Conservation (phyloP, 2,797 vertebrate species). For the Euthynnus affinis region DNA sequence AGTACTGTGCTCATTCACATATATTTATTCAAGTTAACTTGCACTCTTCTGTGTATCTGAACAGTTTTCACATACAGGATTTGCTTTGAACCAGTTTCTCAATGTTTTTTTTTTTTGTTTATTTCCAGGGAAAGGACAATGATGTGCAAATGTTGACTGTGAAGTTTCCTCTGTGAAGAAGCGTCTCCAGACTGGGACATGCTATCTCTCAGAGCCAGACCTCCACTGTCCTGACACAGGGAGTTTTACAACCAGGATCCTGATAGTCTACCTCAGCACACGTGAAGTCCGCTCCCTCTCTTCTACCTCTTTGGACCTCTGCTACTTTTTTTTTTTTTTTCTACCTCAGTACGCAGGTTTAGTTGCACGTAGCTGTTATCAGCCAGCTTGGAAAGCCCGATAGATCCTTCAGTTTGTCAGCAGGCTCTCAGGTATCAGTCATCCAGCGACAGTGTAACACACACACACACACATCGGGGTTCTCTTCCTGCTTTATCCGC, state of each 20-base stretch:
- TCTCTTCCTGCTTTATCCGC: constrained; percentile 27
- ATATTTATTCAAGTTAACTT: neutral
- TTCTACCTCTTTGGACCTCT: constrained; percentile 45
- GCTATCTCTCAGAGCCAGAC: constrained; percentile 21
- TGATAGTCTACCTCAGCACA: constrained; percentile 56
- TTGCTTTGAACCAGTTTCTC: neutral
- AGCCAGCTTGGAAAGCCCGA: constrained; percentile 19
- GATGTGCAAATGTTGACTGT: constrained; percentile 1
- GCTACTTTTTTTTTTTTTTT: constrained; percentile 22
- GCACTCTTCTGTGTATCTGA: neutral
- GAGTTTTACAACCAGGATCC: constrained; percentile 23
- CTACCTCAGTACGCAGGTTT: constrained; percentile 45
- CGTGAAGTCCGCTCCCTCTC: constrained; percentile 16
- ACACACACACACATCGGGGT: no score
- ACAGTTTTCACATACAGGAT: neutral
- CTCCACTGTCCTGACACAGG: constrained; percentile 52
- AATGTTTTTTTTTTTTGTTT: neutral
- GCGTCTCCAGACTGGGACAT: constrained; percentile 32
- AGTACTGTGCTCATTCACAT: neutral
- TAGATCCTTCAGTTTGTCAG: constrained; percentile 26
- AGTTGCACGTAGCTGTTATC: constrained; percentile 37
- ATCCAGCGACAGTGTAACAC: neutral
- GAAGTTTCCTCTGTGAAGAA: constrained; percentile 21
- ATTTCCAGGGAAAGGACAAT: constrained; percentile 17
- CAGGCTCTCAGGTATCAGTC: constrained; percentile 22